Evolutionary conservation across 2,113 vertebrate species (phyloP), one percentile per base, ranked within the genome.

Genomic region (Phyllostomus discolor): DNA sequence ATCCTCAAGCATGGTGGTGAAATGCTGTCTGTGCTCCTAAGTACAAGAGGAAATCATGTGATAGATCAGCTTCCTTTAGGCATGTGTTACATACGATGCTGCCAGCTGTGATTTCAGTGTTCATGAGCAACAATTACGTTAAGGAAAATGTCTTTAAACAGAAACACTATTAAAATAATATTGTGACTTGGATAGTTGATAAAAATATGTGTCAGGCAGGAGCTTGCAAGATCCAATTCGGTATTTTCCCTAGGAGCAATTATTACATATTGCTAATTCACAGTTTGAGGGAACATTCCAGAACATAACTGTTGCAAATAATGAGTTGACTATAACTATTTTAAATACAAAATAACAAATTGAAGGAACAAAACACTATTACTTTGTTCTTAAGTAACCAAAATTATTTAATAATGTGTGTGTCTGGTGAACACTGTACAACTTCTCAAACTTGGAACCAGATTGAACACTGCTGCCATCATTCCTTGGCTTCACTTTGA

Each of bases 51-150:
- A 78, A 81, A 41, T 11, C 0, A 0, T 17, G 24, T 59, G 57
- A 59, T 31, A 69, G 28, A 69, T 28, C 33, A 4, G n/a, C 41
- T 67, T 69, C 16, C 31, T 69, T 50, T 5, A 22, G 70, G 28
- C 10, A 10, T 16, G 38, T 4, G n/a, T 43, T 22, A 52, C 1
- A 0, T 22, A 43, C 1, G 0, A 46, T 4, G 50, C 14, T 48
- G 3, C 28, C 15, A 8, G 14, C 46, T 11, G 5, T 17, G 38
- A 85, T 57, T 57, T 90, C 66, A 86, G 4, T 48, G 46, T 54
- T n/a, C 48, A 46, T 4, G 38, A 54, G 48, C 38, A 3, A 41
- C 24, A 24, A 41, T n/a, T 4, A 9, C 22, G 14, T 57, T 62
- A 78, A 80, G n/a, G 41, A 67, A 57, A 33, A 16, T 28, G 15